Percentiles rank a stretch among this genome's conserved stretches.
Conservation (phyloP, 53 echinoderm and acorn worm species). For the Mesocentrotus franciscanus region DNA sequence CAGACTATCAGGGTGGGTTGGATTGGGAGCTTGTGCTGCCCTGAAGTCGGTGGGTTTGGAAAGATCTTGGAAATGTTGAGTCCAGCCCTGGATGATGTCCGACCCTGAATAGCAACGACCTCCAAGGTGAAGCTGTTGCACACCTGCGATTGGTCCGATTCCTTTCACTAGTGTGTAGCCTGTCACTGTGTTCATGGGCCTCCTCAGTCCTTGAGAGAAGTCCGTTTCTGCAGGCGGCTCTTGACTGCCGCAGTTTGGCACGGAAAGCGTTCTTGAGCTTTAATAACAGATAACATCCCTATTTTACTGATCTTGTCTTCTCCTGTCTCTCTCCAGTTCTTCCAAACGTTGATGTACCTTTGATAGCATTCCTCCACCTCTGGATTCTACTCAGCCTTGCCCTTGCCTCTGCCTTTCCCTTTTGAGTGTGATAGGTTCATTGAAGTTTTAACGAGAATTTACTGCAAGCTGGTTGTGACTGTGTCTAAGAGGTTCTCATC, state of each 20-base stretch:
- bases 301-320: not conserved
- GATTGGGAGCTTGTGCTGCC: not conserved
- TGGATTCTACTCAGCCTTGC: not conserved
- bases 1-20: not conserved
- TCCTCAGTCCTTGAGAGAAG: not conserved
- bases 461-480: too few relatives aligned
- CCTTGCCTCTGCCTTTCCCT: too few relatives aligned
- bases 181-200: not conserved
- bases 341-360: not conserved
- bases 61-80: not conserved
- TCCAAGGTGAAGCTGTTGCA: not conserved
- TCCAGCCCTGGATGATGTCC: not conserved
- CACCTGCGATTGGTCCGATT: not conserved
- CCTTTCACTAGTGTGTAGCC: not conserved
- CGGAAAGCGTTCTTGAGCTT: constrained; percentile 1
- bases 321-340: not conserved
- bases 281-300: not conserved
- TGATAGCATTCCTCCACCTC: not conserved
- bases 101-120: not conserved
- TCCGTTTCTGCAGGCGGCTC: not conserved
- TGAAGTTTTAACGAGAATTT: too few relatives aligned
- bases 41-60: not conserved
- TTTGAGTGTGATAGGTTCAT: too few relatives aligned
- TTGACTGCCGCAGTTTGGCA: too few relatives aligned
- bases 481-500: too few relatives aligned